These are phyloP conservation scores for Phortica okadai DNA, from an alignment of 2,888 invertebrate genomes.

Conservation along the genomic window DNA sequence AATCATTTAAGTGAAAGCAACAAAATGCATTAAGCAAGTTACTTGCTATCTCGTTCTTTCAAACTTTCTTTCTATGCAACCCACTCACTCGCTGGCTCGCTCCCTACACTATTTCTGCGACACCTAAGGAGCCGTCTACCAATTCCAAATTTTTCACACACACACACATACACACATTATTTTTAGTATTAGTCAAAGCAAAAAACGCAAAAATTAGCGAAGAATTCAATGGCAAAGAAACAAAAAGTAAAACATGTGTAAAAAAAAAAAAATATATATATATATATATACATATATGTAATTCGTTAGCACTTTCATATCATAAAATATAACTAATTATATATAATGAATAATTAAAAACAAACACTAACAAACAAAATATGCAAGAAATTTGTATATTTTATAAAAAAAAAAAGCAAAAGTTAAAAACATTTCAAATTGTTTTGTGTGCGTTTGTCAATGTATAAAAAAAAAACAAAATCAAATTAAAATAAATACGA, in stretches of 20 bases:
- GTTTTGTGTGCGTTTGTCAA: slow-evolving; percentile 21
- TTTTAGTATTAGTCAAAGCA: background rate
- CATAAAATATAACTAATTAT: slow-evolving; percentile 48
- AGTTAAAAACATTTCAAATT: slow-evolving; percentile 35
- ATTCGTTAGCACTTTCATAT: slow-evolving; percentile 55
- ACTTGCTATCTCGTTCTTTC: too few relatives aligned
- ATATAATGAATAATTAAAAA: slow-evolving; percentile 38
- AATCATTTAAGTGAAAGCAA: background rate
- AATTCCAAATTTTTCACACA: background rate
- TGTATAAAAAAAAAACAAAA: slow-evolving; percentile 42
- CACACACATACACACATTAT: background rate
- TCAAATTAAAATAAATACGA: slow-evolving; percentile 36
- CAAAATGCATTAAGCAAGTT: slow-evolving; percentile 11
- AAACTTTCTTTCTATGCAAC: too few relatives aligned
- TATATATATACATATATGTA: background rate
- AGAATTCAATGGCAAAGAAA: slow-evolving; percentile 9
- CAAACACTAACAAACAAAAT: slow-evolving; percentile 41
- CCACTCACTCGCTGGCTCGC: too few relatives aligned
- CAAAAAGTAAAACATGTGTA: slow-evolving; percentile 7
- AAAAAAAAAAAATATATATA: background rate
- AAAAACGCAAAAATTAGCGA: slow-evolving; percentile 22
- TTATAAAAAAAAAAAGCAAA: slow-evolving; percentile 52
- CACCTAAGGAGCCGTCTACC: background rate
- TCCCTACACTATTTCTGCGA: too few relatives aligned
- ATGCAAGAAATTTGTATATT: slow-evolving; percentile 59